Evolutionary conservation across 37 sponge, comb jelly and placozoan species (phyloP), one percentile per base, ranked within the genome.

Genomic region (Oopsacas minuta): DNA sequence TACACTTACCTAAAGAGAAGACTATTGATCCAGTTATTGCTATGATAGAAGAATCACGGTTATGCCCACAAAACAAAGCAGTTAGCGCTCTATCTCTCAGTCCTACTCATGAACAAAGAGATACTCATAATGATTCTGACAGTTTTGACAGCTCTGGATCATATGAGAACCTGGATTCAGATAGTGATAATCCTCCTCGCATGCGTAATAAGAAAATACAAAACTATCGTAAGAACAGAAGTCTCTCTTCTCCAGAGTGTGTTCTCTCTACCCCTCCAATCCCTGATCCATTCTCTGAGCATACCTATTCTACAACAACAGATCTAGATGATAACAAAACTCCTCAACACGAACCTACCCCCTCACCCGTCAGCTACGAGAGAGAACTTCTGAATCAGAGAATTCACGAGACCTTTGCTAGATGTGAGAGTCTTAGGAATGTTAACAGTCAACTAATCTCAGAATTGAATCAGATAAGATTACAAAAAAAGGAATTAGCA

Each of bases 201-300:
- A 3, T 61, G 17, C 75, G 75, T 12, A 61, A 10, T 25, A 10
- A 12, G 7, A 61, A 10, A 34, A 61, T 3, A 12, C 28, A 34
- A 3, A n/a, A 20, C 5, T 3, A 61, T 61, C 75, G 75, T 3
- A 61, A 3, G 32, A 61, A 61, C 17, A 10, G 75, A 5, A 61
- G 75, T 61, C 28, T 61, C 30, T 61, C 75, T 34, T 61, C 75
- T 61, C 75, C 75, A 25, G 75, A 61, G 75, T 61, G 75, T n/a
- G 28, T 61, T 3, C 20, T 61, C 32, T 25, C 28, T 34, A 61
- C 75, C 20, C 20, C 75, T 10, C 75, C 75, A 3, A n/a, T 61
- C 75, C 75, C 75, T 5, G 75, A 61, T 3, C 75, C 75, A 5
- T 25, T 32, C 30, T 61, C 75, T 34, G 22, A 61, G 5, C 5